Percentiles rank a stretch among this genome's conserved stretches.
These are phyloP conservation scores for Naja naja DNA, from an alignment of 2,113 vertebrate species.

Conservation along the genomic window DNA sequence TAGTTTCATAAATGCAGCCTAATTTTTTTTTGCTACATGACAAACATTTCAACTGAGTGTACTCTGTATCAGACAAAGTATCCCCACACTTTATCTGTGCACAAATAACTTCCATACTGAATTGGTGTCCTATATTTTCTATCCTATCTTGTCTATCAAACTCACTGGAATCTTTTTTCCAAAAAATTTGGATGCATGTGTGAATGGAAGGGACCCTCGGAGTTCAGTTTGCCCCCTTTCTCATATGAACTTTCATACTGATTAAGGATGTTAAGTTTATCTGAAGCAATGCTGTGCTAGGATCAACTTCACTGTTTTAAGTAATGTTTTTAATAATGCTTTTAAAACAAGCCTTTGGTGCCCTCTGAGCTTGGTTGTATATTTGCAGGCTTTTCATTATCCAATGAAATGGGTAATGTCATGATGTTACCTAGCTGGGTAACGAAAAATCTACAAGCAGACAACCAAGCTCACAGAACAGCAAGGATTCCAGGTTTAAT, in stretches of 20 bases:
- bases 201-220: background rate
- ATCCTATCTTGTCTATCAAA: background rate
- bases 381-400: background rate
- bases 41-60: background rate
- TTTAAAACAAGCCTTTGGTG: background rate
- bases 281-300: background rate
- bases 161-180: background rate
- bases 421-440: background rate
- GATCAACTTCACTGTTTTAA: background rate
- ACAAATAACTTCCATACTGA: background rate
- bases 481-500: background rate
- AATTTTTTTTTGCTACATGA: background rate
- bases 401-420: background rate
- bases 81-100: background rate
- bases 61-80: background rate
- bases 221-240: background rate
- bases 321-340: background rate
- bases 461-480: background rate
- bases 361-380: background rate
- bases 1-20: background rate
- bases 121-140: background rate
- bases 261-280: background rate
- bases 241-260: background rate
- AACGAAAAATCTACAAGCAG: background rate
- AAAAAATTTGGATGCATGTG: background rate